Evolutionary conservation across 2,797 vertebrate species (phyloP).

Genomic region (Manis pentadactyla): DNA sequence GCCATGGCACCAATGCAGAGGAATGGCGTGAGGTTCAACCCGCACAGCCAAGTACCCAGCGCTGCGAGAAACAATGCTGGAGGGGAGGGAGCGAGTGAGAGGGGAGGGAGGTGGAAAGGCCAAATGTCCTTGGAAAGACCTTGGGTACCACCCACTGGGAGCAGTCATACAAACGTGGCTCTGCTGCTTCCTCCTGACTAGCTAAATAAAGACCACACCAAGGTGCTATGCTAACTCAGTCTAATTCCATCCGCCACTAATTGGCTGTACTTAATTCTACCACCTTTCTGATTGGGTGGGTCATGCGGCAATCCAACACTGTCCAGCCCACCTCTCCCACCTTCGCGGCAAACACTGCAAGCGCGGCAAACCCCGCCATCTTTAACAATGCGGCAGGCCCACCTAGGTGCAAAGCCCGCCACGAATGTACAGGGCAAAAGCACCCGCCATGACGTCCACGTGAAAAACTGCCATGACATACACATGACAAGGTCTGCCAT

Average conservation of each 20-base stretch:
- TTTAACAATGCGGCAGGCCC: slow-evolving; percentile 32
- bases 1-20: not conserved
- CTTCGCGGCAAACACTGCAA: not conserved
- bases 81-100: not conserved
- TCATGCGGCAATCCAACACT: not conserved
- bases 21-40: not conserved
- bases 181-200: not conserved
- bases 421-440: not conserved
- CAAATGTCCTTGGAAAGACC: slow-evolving; percentile 38
- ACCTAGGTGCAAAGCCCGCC: not conserved
- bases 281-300: slow-evolving; percentile 6
- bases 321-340: not conserved
- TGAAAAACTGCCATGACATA: not conserved
- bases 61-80: not conserved
- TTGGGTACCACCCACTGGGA: not conserved
- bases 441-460: not conserved
- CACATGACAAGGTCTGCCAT: not conserved
- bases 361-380: not conserved
- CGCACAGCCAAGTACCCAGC: not conserved
- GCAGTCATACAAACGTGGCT: not conserved
- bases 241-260: slow-evolving; percentile 8
- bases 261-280: not conserved
- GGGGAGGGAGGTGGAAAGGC: not conserved
- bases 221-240: not conserved
- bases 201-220: not conserved